A percentile compares a stretch with the other conserved stretches of the same genome.
phyloP scores from a whole-genome alignment of 2,113 vertebrate species.

The Psilopsiagon aurifrons region DNA sequence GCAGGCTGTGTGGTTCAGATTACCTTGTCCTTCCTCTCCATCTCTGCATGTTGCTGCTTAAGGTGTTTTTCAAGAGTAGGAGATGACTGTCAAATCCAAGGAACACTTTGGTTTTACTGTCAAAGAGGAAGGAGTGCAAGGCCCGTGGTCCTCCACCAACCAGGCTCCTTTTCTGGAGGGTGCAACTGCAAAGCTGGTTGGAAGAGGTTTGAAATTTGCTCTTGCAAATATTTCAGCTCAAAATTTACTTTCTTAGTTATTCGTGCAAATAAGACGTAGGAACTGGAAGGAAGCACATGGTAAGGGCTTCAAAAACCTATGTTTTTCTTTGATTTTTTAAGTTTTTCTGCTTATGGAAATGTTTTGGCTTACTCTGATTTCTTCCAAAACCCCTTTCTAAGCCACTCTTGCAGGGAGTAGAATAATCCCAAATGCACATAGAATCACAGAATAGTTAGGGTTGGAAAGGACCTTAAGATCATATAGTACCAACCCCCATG shows the following conservation, averaged over 20 bases:
- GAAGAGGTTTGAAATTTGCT: background rate
- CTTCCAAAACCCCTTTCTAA: background rate
- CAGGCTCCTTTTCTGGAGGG: background rate
- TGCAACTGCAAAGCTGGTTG: background rate
- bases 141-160: background rate
- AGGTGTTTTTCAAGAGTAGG: background rate
- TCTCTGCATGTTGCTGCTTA: background rate
- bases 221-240: background rate
- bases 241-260: background rate
- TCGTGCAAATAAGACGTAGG: background rate
- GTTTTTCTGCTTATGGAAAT: background rate
- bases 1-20: accelerated
- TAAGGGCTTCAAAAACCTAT: background rate
- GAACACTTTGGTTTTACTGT: background rate
- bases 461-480: no score
- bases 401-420: background rate
- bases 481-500: no score
- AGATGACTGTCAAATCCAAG: background rate
- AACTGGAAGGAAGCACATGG: background rate
- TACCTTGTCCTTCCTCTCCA: background rate
- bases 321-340: background rate
- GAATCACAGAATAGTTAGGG: no score
- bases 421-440: background rate
- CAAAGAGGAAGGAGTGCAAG: background rate
- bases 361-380: background rate